Evolutionary conservation across 2,797 vertebrate genomes (phyloP).

Genomic region (Eulemur albifrons): DNA sequence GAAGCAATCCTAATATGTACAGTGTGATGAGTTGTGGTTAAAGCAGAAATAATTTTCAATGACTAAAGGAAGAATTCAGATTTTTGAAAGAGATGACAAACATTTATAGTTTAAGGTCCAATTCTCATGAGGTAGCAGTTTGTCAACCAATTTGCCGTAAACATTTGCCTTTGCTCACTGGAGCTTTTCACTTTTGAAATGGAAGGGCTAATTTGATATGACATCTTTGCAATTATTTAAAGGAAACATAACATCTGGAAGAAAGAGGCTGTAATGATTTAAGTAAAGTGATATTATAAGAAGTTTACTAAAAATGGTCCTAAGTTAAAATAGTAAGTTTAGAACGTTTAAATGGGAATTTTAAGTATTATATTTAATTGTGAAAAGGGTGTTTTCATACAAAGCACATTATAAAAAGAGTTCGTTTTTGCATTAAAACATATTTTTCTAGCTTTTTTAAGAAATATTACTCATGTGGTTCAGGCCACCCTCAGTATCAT

Average conservation of each 20-base stretch:
- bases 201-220: slow-evolving; percentile 49
- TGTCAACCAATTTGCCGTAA: slow-evolving; percentile 62
- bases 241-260: slow-evolving; percentile 50
- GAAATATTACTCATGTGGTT: background rate
- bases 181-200: slow-evolving; percentile 57
- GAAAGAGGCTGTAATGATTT: background rate
- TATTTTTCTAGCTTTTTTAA: slow-evolving; percentile 25
- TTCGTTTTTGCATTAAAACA: slow-evolving; percentile 18
- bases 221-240: slow-evolving; percentile 56
- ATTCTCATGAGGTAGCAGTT: slow-evolving; percentile 31
- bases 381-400: background rate
- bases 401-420: slow-evolving; percentile 16
- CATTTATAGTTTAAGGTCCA: slow-evolving; percentile 42
- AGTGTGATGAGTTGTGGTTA: slow-evolving; percentile 59
- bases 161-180: slow-evolving; percentile 54
- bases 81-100: slow-evolving; percentile 38
- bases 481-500: background rate
- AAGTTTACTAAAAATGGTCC: slow-evolving; percentile 40
- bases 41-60: slow-evolving; percentile 43
- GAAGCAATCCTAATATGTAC: background rate
- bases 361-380: slow-evolving; percentile 27
- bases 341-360: slow-evolving; percentile 4
- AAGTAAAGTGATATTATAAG: slow-evolving; percentile 20
- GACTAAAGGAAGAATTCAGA: slow-evolving; percentile 36
- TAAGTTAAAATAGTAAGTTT: slow-evolving; percentile 50